Evolutionary conservation across 2,113 vertebrate genomes (phyloP), one percentile per base, ranked within the genome.

Genomic region (Ictalurus furcatus): DNA sequence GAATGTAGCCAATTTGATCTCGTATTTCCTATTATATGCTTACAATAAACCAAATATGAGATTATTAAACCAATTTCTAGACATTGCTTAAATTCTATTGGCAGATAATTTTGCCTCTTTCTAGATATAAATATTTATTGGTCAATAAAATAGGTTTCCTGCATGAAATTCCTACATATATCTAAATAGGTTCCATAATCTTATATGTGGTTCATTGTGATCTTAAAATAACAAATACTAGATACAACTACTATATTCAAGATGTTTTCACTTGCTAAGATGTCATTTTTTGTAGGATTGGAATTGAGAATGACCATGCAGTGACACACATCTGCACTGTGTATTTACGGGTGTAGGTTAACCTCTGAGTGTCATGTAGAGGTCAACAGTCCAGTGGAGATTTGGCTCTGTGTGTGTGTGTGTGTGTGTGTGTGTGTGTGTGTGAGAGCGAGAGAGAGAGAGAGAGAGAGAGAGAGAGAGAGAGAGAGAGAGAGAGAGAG

Each of bases 321-420:
- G 54, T 52, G 34, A 48, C 74, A 81, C 90, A 89, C 30, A 89
- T 84, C 76, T 89, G 85, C 11, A 71, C 83, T 34, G 61, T 76
- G 88, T 88, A 48, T 79, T 89, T 78, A 85, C 59, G 61, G 67
- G 37, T 85, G 78, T 30, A 87, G 74, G 86, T 85, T 80, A 85
- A 90, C 87, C 87, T 58, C 79, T 54, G 76, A 87, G 85, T 89
- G 63, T 87, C 87, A 82, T 85, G 23, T 74, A 52, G 82, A 85
- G 90, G 88, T 89, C 90, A 89, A 16, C 12, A 14, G 28, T 48
- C 76, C 73, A 71, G 71, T 44, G 40, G 71, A 58, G 78, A 23
- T 4, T 28, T 78, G 17, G 12, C 37, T 5, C 6, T 25, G 25
- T 85, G 61, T 78, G 58, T 65, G 85, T 63, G 40, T 79, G 58